Percentiles rank a stretch among this genome's conserved stretches.
phyloP scores from a whole-genome alignment of 2,797 vertebrate genomes.

The Characodon lateralis region DNA sequence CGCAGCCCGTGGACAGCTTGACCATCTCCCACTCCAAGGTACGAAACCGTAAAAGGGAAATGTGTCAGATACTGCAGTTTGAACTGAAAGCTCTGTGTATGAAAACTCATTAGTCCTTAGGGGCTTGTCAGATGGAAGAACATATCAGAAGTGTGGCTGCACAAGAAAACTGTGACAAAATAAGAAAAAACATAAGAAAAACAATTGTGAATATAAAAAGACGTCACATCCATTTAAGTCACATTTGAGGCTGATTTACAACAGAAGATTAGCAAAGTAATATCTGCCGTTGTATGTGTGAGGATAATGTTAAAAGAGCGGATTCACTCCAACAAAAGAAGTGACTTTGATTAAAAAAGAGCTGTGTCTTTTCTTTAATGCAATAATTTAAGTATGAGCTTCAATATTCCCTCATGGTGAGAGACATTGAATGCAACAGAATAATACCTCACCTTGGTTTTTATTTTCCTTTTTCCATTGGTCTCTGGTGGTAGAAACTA shows the following conservation, averaged over 20 bases:
- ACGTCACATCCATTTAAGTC: constrained; percentile 8
- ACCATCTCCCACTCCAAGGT: constrained; percentile 90
- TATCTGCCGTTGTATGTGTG: neutral
- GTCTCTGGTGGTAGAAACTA: constrained; percentile 7
- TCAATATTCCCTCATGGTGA: constrained; percentile 20
- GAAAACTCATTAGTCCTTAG: neutral
- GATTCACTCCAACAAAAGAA: neutral
- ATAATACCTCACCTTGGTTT: constrained; percentile 1
- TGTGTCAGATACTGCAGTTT: neutral
- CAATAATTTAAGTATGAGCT: constrained; percentile 14
- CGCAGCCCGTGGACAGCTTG: constrained; percentile 90
- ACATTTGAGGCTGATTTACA: neutral
- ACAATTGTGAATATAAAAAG: neutral
- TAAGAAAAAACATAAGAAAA: neutral
- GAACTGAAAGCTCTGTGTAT: neutral
- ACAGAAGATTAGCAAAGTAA: neutral
- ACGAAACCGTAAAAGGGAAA: constrained; percentile 1
- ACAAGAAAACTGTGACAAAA: neutral
- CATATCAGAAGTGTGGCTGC: neutral
- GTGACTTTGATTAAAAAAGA: neutral
- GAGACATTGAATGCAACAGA: neutral
- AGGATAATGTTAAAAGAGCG: constrained; percentile 1
- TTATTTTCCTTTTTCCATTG: constrained; percentile 23
- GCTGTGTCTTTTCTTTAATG: neutral
- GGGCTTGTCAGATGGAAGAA: neutral